Evolutionary conservation across 2,113 vertebrate genomes (phyloP).

Genomic region (Lagopus muta): DNA sequence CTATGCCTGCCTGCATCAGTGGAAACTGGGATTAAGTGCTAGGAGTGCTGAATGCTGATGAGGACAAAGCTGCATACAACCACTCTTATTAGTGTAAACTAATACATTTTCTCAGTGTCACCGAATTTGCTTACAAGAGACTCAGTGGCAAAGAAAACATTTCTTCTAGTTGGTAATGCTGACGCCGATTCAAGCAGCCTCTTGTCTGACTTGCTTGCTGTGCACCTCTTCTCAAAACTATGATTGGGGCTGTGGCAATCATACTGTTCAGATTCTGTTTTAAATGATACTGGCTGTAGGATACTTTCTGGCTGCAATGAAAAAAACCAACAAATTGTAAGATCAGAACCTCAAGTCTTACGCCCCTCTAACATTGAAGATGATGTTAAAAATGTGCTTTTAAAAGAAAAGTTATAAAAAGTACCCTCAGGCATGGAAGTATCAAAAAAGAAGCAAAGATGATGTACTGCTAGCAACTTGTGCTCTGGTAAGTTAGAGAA

Average conservation of each 20-base stretch:
- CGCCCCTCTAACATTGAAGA: neutral
- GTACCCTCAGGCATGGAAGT: neutral
- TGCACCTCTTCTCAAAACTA: neutral
- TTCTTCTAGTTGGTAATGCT: neutral
- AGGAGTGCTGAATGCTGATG: neutral
- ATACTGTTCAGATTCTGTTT: neutral
- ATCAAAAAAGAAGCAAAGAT: neutral
- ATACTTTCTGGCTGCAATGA: neutral
- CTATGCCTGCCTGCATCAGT: neutral
- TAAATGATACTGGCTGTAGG: neutral
- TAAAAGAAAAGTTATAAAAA: neutral
- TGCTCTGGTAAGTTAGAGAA: neutral
- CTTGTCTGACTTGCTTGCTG: neutral
- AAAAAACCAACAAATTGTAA: neutral
- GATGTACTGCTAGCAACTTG: neutral
- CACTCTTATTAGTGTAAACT: neutral
- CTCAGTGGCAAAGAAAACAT: neutral
- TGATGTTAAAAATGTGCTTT: neutral
- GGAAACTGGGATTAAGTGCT: neutral
- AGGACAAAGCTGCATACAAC: neutral
- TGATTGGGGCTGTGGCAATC: neutral
- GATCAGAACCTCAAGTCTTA: neutral
- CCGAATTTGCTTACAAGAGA: neutral
- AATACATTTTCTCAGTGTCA: neutral
- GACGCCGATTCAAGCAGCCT: neutral